A percentile compares a stretch with the other conserved stretches of the same genome.
Evolutionary conservation across 2,797 vertebrate genomes (phyloP).

Genomic region (Enteromius argenteus): DNA sequence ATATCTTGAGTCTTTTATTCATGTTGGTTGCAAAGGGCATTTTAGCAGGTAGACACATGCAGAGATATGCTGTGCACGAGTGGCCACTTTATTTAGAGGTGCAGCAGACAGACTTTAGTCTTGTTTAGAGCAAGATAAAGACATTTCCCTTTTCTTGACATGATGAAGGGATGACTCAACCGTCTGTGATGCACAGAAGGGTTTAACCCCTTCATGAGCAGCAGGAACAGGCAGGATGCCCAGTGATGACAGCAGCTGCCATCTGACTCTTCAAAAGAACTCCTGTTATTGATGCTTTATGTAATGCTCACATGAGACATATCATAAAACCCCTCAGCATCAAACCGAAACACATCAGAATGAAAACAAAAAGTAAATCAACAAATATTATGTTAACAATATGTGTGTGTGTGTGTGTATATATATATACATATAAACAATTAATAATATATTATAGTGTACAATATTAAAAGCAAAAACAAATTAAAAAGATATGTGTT

Average conservation of each 20-base stretch:
- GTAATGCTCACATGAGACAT: constrained; percentile 12
- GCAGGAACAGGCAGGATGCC: constrained; percentile 17
- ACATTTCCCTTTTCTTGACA: constrained; percentile 10
- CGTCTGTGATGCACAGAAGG: constrained; percentile 23
- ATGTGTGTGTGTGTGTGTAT: neutral
- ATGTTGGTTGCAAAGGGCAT: neutral
- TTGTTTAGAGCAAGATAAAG: constrained; percentile 16
- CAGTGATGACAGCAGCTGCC: constrained; percentile 18
- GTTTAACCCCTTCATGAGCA: constrained; percentile 32
- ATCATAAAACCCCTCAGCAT: neutral
- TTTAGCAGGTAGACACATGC: neutral
- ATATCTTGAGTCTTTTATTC: neutral
- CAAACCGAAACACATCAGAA: neutral
- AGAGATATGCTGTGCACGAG: neutral
- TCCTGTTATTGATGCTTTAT: constrained; percentile 24
- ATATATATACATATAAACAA: neutral
- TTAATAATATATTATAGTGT: neutral
- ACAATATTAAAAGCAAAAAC: neutral
- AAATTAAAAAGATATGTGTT: neutral
- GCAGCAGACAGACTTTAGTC: neutral
- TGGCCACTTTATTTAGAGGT: neutral
- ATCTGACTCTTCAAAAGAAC: constrained; percentile 11
- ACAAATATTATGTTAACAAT: neutral
- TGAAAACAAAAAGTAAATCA: neutral
- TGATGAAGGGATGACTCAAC: constrained; percentile 42